phyloP scores from a whole-genome alignment of 2,888 invertebrate genomes.

The Campopleginae sp. region DNA sequence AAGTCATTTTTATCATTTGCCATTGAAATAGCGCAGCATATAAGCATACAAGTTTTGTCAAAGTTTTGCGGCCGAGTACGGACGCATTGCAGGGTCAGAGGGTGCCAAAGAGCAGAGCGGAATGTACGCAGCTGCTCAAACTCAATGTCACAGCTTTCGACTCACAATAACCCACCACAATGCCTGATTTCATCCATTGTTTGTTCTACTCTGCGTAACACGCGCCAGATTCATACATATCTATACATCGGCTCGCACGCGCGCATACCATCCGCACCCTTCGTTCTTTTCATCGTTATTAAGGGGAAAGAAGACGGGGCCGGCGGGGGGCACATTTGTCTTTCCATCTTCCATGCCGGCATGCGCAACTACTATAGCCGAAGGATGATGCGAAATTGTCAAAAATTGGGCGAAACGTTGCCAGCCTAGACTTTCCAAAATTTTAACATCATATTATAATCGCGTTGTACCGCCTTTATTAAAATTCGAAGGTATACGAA shows the following conservation, averaged over 20 bases:
- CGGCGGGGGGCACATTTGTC: no score
- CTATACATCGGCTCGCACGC: slow-evolving; percentile 54
- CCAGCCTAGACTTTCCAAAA: no score
- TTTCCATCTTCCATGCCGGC: no score
- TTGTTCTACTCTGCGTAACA: slow-evolving; percentile 76
- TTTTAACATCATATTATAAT: no score
- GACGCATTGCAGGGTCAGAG: slow-evolving; percentile 20
- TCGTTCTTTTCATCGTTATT: slow-evolving; percentile 6
- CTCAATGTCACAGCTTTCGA: slow-evolving; percentile 83
- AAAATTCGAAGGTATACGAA: no score
- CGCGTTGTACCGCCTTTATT: no score
- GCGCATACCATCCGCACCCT: neutral
- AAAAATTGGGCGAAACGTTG: no score
- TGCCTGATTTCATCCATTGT: slow-evolving; percentile 83
- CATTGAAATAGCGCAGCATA: no score
- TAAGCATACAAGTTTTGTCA: slow-evolving; percentile 59
- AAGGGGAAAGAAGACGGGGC: no score
- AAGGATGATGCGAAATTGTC: no score
- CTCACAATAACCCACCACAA: slow-evolving; percentile 81
- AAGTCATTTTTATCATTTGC: no score
- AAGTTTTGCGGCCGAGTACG: slow-evolving; percentile 50
- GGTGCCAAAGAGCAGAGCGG: slow-evolving; percentile 61
- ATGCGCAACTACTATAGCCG: no score
- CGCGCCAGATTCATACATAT: slow-evolving; percentile 74
- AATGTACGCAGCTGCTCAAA: slow-evolving; percentile 80